Evolutionary conservation across 1,140 invertebrate species (phyloP).

Genomic region (Drosophila quadrilineata): DNA sequence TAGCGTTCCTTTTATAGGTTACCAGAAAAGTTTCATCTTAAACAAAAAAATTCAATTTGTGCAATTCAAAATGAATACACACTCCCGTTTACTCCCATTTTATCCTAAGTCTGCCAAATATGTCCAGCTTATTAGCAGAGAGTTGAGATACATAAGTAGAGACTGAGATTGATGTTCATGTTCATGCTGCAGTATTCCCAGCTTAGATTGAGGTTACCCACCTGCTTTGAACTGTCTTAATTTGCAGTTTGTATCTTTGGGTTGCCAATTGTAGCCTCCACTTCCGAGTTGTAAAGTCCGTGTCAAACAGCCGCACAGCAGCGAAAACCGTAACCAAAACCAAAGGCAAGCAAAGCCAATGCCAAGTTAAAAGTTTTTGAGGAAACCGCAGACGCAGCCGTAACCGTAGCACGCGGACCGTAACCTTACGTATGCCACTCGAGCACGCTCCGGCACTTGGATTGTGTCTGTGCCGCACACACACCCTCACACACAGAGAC

Average conservation of each 20-base stretch:
- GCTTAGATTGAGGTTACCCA: conserved; percentile 27
- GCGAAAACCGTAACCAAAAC: too few relatives aligned
- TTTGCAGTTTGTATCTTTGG: conserved; percentile 44
- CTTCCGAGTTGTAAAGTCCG: conserved; percentile 37
- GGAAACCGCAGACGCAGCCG: conserved; percentile 21
- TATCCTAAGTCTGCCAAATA: conserved; percentile 43
- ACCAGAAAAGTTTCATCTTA: conserved; percentile 55
- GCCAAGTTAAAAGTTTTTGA: conserved; percentile 53
- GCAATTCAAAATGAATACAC: conserved; percentile 51
- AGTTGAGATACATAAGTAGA: too few relatives aligned
- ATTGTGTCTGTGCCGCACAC: conserved; percentile 12
- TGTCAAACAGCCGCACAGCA: conserved; percentile 35
- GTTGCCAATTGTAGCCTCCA: conserved; percentile 56
- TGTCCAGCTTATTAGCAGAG: conserved; percentile 61
- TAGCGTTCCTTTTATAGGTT: conserved; percentile 35
- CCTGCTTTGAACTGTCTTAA: conserved; percentile 56
- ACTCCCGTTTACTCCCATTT: too few relatives aligned
- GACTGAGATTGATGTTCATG: too few relatives aligned
- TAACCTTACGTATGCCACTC: conserved; percentile 44
- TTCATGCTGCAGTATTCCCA: too few relatives aligned
- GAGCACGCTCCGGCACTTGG: conserved; percentile 67
- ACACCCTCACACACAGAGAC: conserved; percentile 18
- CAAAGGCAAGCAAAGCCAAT: too few relatives aligned
- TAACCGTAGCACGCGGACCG: conserved; percentile 32
- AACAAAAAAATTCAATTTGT: conserved; percentile 74